Percentiles rank a stretch among this genome's conserved stretches.
phyloP scores from a whole-genome alignment of 2,113 vertebrate species.

The Prolemur simus region DNA sequence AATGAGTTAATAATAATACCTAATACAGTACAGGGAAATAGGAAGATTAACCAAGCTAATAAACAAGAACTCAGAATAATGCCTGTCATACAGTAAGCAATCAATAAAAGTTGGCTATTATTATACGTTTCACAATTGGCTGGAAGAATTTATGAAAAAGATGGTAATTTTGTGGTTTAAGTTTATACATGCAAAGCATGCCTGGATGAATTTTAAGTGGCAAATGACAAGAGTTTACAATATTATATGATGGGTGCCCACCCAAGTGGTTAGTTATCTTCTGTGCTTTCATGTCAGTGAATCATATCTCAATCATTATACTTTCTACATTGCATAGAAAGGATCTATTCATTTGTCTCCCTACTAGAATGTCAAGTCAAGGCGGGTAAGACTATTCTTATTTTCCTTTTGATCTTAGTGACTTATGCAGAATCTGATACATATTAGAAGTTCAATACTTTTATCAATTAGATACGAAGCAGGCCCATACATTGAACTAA shows the following conservation, averaged over 20 bases:
- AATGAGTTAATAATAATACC: background rate
- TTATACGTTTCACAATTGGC: background rate
- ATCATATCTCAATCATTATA: background rate
- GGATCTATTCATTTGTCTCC: background rate
- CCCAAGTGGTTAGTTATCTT: background rate
- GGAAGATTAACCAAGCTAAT: background rate
- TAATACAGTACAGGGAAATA: background rate
- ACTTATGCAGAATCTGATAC: background rate
- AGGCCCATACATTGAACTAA: background rate
- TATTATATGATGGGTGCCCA: rapidly evolving
- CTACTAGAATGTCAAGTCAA: background rate
- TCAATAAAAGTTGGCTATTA: background rate
- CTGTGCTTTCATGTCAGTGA: background rate
- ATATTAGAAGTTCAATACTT: background rate
- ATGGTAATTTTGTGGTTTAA: background rate
- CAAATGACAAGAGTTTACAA: background rate
- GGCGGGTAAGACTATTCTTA: background rate
- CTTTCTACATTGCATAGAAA: background rate
- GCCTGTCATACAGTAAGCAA: background rate
- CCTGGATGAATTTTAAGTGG: background rate
- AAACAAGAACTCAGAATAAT: background rate
- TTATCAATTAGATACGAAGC: background rate
- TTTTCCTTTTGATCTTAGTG: background rate
- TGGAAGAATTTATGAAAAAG: background rate
- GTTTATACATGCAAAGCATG: background rate